Evolutionary conservation across 2,797 vertebrate species (phyloP).

Genomic region (Cryptoblepharus egeriae): DNA sequence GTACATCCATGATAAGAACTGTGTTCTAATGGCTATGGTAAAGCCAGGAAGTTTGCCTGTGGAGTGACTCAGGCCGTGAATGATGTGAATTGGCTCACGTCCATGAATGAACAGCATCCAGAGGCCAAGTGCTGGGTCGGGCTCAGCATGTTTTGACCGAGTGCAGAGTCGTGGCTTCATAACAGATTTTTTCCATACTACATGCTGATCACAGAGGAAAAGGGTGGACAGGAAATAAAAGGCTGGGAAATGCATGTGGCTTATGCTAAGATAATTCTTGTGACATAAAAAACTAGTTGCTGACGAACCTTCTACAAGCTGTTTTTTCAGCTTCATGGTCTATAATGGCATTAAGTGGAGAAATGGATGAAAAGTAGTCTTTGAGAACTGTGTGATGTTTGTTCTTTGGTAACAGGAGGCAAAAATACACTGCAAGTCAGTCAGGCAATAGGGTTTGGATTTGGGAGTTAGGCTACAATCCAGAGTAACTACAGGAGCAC

Average conservation of each 20-base stretch:
- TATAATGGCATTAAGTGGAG: background rate
- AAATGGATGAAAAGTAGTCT: no score
- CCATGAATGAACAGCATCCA: conserved; percentile 30
- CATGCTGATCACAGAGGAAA: conserved; percentile 19
- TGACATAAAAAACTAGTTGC: background rate
- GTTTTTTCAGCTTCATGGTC: background rate
- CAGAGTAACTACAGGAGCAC: no score
- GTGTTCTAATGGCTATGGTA: conserved; percentile 29
- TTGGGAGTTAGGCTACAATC: no score
- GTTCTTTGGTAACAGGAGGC: background rate
- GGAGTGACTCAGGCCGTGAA: conserved; percentile 33
- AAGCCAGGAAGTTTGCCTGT: conserved; percentile 23
- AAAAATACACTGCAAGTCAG: background rate
- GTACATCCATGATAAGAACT: conserved; percentile 4
- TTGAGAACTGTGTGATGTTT: background rate
- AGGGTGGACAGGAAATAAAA: background rate
- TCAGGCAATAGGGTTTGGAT: no score
- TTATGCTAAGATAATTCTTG: conserved; percentile 5
- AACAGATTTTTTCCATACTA: conserved; percentile 29
- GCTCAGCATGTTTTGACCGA: conserved; percentile 31
- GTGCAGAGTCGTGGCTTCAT: conserved; percentile 19
- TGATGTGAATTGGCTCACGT: conserved; percentile 24
- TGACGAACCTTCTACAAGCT: background rate
- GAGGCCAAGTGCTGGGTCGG: conserved; percentile 26
- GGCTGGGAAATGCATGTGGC: background rate